Evolutionary conservation across 1,140 invertebrate species (phyloP).

Genomic region (Neotoxoptera formosana): DNA sequence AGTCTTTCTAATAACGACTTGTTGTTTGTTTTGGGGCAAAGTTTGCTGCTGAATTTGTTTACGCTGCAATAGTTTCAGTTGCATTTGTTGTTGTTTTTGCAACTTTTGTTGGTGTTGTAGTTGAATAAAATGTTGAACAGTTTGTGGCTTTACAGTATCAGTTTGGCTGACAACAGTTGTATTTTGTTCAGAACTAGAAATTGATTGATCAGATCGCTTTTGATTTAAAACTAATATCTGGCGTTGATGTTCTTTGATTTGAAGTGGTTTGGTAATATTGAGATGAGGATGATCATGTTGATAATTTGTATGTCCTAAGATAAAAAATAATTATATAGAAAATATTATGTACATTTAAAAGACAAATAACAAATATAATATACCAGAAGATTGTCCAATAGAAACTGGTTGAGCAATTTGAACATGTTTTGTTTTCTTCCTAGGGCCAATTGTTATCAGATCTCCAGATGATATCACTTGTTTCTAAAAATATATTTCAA

Average conservation of each 20-base stretch:
- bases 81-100: slow-evolving; percentile 42
- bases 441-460: slow-evolving; percentile 26
- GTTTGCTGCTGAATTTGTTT: slow-evolving; percentile 52
- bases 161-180: background rate
- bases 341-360: background rate
- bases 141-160: slow-evolving; percentile 38
- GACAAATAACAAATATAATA: background rate
- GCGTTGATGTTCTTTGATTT: slow-evolving; percentile 43
- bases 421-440: slow-evolving; percentile 34
- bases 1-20: slow-evolving; percentile 57
- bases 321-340: background rate
- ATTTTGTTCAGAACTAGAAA: background rate
- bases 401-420: slow-evolving; percentile 37
- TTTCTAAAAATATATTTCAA: slow-evolving; percentile 43
- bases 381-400: slow-evolving; percentile 33
- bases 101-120: slow-evolving; percentile 59
- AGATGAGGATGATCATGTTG: slow-evolving; percentile 34
- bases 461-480: slow-evolving; percentile 28
- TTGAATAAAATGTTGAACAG: slow-evolving; percentile 58
- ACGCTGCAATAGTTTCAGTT: slow-evolving; percentile 7
- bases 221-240: slow-evolving; percentile 53
- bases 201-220: slow-evolving; percentile 23
- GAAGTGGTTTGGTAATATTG: slow-evolving; percentile 15
- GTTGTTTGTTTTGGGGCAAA: slow-evolving; percentile 58
- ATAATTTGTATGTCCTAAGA: slow-evolving; percentile 20